phyloP scores from a whole-genome alignment of 2,113 vertebrate species.

The Hydrolagus affinis region DNA sequence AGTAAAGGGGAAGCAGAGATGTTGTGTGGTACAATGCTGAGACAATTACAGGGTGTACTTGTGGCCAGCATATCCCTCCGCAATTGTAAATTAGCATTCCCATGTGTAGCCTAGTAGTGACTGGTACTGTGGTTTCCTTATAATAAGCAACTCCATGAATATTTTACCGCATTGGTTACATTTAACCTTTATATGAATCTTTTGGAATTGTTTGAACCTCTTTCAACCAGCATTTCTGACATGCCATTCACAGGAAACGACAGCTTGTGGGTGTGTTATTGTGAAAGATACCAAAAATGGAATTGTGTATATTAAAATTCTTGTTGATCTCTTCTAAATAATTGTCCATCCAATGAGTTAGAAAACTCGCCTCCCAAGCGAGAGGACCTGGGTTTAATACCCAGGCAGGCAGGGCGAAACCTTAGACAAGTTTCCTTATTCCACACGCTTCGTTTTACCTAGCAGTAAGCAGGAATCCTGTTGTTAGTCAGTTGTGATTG shows the following conservation, averaged over 20 bases:
- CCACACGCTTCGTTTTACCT: no score
- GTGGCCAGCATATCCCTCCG: background rate
- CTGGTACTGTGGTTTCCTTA: background rate
- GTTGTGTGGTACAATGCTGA: background rate
- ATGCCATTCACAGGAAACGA: background rate
- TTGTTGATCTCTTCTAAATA: no score
- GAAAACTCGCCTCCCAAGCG: no score
- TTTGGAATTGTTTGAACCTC: background rate
- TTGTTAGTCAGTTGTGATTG: no score
- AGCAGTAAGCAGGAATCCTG: no score
- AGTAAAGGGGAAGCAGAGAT: background rate
- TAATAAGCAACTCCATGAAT: background rate
- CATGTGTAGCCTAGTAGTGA: background rate
- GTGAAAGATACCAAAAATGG: no score
- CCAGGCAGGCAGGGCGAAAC: no score
- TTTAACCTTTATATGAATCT: background rate
- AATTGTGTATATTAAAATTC: no score
- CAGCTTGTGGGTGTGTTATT: no score
- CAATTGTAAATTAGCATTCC: background rate
- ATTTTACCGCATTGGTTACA: background rate
- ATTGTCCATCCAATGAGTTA: no score
- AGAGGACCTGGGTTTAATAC: no score
- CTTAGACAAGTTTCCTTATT: no score
- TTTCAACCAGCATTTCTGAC: background rate
- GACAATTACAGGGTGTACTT: slow-evolving; percentile 4